phyloP scores from a whole-genome alignment of 1,140 invertebrate species.

The Bathynomus jamesi region DNA sequence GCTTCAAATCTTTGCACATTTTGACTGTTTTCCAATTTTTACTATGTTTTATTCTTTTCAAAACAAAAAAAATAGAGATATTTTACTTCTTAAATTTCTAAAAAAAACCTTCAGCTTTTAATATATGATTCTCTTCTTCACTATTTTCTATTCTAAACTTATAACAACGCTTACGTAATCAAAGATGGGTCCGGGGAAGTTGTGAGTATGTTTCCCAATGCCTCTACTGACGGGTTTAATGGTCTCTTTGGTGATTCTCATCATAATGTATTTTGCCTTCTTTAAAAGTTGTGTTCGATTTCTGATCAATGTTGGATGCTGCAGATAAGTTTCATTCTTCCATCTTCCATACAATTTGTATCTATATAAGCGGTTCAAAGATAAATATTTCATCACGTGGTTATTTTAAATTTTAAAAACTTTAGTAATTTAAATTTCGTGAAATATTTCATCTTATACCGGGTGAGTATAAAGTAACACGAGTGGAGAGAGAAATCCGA shows the following conservation, averaged over 20 bases:
- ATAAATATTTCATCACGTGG: too few relatives aligned
- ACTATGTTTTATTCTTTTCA: too few relatives aligned
- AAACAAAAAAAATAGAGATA: too few relatives aligned
- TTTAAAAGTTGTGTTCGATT: slow-evolving; percentile 77
- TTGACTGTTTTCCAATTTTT: too few relatives aligned
- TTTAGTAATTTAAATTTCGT: background rate
- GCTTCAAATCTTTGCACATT: too few relatives aligned
- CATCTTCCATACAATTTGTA: slow-evolving; percentile 52
- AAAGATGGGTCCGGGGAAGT: slow-evolving; percentile 87
- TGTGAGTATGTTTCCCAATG: slow-evolving; percentile 94
- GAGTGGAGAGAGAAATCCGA: too few relatives aligned
- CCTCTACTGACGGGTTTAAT: slow-evolving; percentile 91
- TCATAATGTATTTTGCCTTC: slow-evolving; percentile 93
- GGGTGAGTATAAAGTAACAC: too few relatives aligned
- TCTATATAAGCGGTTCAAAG: slow-evolving; percentile 16
- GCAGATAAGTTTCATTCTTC: slow-evolving; percentile 79
- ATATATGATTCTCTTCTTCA: too few relatives aligned
- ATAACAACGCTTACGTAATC: slow-evolving; percentile 67
- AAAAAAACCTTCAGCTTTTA: too few relatives aligned
- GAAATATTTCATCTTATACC: too few relatives aligned
- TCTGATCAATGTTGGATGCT: slow-evolving; percentile 72
- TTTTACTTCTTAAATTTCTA: too few relatives aligned
- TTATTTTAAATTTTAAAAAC: too few relatives aligned
- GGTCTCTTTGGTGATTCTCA: slow-evolving; percentile 95
- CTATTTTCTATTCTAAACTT: background rate